Evolutionary conservation across 2,888 invertebrate species (phyloP).

Genomic region (Apocheima hispidaria): DNA sequence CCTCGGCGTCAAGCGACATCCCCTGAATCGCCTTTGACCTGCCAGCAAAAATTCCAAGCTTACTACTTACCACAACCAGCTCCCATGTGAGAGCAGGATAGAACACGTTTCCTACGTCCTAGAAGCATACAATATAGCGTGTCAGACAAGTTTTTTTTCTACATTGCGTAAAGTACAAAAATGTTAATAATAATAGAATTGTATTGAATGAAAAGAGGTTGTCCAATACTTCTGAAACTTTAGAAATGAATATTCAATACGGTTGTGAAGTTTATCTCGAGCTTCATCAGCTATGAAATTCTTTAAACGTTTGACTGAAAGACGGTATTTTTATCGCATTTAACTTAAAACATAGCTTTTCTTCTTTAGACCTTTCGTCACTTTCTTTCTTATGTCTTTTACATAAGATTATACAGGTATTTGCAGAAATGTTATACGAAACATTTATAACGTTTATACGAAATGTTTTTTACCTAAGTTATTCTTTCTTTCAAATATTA

Average conservation of each 20-base stretch:
- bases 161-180: too few relatives aligned
- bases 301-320: constrained; percentile 4
- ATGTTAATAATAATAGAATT: too few relatives aligned
- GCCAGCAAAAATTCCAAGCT: constrained; percentile 48
- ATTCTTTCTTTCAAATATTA: too few relatives aligned
- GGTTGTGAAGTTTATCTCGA: background rate
- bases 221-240: constrained; percentile 4
- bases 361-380: background rate
- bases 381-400: background rate
- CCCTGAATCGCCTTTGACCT: constrained; percentile 68
- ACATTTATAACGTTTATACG: too few relatives aligned
- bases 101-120: background rate
- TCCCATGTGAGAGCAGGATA: background rate
- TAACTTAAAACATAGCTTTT: background rate
- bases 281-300: constrained; percentile 2
- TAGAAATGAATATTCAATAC: constrained; percentile 6
- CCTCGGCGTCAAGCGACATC: constrained; percentile 76
- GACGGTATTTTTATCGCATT: background rate
- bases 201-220: background rate
- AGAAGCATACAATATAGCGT: background rate
- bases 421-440: too few relatives aligned
- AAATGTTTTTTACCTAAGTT: too few relatives aligned
- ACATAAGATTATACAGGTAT: background rate
- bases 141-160: background rate
- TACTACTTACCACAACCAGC: background rate